Base-by-base conservation (phyloP, 2,797 vertebrate genomes). In the Taeniopygia guttata region DNA sequence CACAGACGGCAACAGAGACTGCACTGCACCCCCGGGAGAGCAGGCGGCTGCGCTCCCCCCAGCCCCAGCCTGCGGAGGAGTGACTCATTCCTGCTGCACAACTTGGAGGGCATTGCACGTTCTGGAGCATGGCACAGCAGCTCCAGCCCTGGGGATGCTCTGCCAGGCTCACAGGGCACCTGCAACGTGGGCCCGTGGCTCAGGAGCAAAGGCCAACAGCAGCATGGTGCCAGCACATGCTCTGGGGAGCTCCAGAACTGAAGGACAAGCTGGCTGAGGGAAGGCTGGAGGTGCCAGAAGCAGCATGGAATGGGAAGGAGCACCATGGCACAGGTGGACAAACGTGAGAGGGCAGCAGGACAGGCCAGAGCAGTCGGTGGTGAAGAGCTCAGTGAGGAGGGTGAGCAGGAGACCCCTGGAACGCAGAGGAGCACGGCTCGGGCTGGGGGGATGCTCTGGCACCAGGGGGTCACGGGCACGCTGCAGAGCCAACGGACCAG, bases 81-180 rank as follows among this genome's bases (percentile, higher is more conserved):
- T 89, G 94, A 96, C 91, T 97, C 93, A 89, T 84, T 84, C n/a
- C 34, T 59, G 81, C 85, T 60, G 95, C 73, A 76, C 67, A 79
- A 76, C 79, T 63, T 32, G 75, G 1, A 84, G 66, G 86, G 75
- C 79, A 70, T 3, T 1, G 42, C 60, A 34, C 2, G 3, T 27
- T 75, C 14, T 2, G 63, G 72, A 76, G 90, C 84, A 21, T 1
- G 75, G 51, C 54, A 21, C 84, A 59, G 70, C 69, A 36, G 88
- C 51, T 18, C 48, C 52, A 16, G 59, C 88, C 60, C 40, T 1
- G 26, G 2, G 14, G 49, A 42, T 3, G 54, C 16, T 7, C 76
- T 73, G 8, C 4, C 76, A 16, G 85, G n/a, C 85, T 80, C n/a
- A 0, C 76, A 8, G 80, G 73, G 63, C 72, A 56, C 12, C 80